Evolutionary conservation across 2,113 vertebrate species (phyloP).

Genomic region (Pelecanus crispus): DNA sequence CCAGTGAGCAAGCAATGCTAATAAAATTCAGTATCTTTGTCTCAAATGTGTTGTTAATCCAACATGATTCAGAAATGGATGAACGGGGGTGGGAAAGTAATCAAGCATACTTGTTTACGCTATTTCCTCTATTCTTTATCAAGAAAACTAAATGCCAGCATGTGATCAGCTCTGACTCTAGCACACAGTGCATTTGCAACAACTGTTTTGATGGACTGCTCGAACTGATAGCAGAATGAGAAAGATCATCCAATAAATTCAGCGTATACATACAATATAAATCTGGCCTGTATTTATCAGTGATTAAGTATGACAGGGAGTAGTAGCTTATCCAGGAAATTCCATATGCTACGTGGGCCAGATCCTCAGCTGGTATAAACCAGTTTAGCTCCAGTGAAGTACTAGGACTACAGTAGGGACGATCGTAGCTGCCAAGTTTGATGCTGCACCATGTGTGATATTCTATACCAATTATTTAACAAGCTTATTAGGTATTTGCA

Average conservation of each 20-base stretch:
- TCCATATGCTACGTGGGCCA: slow-evolving; percentile 32
- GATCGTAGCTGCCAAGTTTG: neutral
- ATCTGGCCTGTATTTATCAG: slow-evolving; percentile 13
- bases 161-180: slow-evolving; percentile 49
- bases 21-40: slow-evolving; percentile 59
- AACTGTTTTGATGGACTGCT: slow-evolving; percentile 7
- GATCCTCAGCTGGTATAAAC: slow-evolving; percentile 29
- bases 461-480: slow-evolving; percentile 42
- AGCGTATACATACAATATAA: neutral
- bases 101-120: slow-evolving; percentile 60
- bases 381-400: slow-evolving; percentile 26
- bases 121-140: slow-evolving; percentile 63
- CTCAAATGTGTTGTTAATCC: slow-evolving; percentile 62
- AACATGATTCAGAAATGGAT: slow-evolving; percentile 63
- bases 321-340: slow-evolving; percentile 41
- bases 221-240: neutral
- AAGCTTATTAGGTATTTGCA: slow-evolving; percentile 47
- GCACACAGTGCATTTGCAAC: neutral
- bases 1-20: slow-evolving; percentile 55
- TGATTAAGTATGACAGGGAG: neutral
- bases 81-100: slow-evolving; percentile 61
- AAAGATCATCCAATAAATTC: slow-evolving; percentile 7
- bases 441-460: slow-evolving; percentile 23
- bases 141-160: slow-evolving; percentile 58
- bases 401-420: neutral